Evolutionary conservation across 2,888 invertebrate genomes (phyloP).

Genomic region (Caenorhabditis uteleia): DNA sequence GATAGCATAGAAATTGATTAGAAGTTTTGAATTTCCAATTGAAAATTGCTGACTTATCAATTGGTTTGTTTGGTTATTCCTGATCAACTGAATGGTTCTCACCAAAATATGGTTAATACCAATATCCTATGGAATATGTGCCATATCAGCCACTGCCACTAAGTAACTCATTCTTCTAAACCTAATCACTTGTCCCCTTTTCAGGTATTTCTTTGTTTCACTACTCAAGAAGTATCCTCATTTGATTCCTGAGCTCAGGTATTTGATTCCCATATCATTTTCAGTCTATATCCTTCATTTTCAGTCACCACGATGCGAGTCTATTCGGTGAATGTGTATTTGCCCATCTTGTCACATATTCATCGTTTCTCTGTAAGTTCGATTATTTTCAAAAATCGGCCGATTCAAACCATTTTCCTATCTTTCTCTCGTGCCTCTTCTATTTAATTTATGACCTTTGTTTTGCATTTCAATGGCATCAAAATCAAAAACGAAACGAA

Average conservation of each 20-base stretch:
- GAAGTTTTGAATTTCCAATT: too few relatives aligned
- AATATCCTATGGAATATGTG: constrained; percentile 24
- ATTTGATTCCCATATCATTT: too few relatives aligned
- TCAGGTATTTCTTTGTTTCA: constrained; percentile 34
- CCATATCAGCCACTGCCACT: constrained; percentile 29
- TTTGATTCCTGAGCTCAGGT: constrained; percentile 6
- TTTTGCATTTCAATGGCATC: too few relatives aligned
- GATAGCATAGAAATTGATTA: too few relatives aligned
- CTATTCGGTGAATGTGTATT: constrained; percentile 37
- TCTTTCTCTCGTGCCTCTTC: too few relatives aligned
- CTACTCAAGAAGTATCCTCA: constrained; percentile 29
- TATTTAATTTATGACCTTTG: too few relatives aligned
- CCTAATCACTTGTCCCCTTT: not conserved
- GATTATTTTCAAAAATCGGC: too few relatives aligned
- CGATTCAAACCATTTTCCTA: too few relatives aligned
- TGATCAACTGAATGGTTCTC: constrained; percentile 31
- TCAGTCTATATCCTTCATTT: not conserved
- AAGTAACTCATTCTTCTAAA: constrained; percentile 12
- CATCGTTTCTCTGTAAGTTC: constrained; percentile 29
- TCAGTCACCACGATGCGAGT: constrained; percentile 15
- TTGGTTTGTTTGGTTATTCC: not conserved
- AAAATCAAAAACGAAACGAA: too few relatives aligned
- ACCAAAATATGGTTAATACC: constrained; percentile 44
- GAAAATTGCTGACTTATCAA: not conserved
- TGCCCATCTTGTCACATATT: constrained; percentile 30